A percentile compares a stretch with the other conserved stretches of the same genome.
These are phyloP conservation scores for Dasyurus viverrinus DNA, from an alignment of 2,113 vertebrate genomes.

Conservation along the genomic window DNA sequence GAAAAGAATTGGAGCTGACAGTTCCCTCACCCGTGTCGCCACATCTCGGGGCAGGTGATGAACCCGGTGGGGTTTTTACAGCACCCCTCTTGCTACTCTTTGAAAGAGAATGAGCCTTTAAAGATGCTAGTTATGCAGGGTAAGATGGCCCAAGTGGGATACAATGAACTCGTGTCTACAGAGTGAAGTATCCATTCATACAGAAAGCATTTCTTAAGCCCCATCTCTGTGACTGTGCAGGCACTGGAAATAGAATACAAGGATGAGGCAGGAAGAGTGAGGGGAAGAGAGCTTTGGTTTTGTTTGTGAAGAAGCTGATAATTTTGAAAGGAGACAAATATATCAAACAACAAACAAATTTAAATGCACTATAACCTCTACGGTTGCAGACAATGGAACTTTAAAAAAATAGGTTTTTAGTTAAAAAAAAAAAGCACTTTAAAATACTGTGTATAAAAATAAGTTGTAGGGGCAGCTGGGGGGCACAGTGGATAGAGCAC, in stretches of 20 bases:
- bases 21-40: background rate
- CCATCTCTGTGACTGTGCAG: background rate
- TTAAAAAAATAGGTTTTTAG: background rate
- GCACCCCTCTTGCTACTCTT: background rate
- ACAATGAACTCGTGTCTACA: background rate
- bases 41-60: constrained; percentile 6
- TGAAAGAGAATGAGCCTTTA: background rate
- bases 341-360: background rate
- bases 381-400: background rate
- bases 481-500: no score
- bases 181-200: background rate
- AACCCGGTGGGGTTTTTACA: constrained; percentile 12
- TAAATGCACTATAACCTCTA: background rate
- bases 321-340: background rate
- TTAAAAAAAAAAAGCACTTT: background rate
- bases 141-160: background rate
- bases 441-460: background rate
- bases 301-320: background rate
- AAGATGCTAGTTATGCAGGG: constrained; percentile 18
- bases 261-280: background rate
- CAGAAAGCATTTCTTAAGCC: background rate
- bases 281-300: background rate
- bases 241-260: background rate
- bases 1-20: constrained; percentile 2
- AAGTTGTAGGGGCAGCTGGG: background rate